Percentiles rank a stretch among this genome's conserved stretches.
Conservation (phyloP, 1,140 invertebrate genomes). For the Tetranychus urticae region DNA sequence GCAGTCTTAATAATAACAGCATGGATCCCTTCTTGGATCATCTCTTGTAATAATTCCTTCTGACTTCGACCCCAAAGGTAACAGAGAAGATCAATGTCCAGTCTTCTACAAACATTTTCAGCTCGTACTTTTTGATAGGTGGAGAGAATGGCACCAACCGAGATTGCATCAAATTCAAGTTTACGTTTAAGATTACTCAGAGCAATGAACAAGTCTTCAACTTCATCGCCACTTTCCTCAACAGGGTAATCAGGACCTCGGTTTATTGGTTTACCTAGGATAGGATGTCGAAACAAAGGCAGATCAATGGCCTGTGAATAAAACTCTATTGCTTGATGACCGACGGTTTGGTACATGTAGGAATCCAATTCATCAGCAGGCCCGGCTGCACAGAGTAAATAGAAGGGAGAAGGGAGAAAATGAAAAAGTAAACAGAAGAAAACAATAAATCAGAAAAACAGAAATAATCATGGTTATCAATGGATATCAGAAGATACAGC, state of each 20-base stretch:
- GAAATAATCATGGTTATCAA: too few species aligned
- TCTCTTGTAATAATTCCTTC: conserved; percentile 77
- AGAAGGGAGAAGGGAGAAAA: not conserved
- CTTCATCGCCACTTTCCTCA: conserved; percentile 73
- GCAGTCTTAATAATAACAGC: conserved; percentile 94
- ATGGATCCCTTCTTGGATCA: conserved; percentile 74
- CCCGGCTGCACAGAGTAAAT: not conserved
- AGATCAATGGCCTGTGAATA: conserved; percentile 81
- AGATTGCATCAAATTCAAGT: conserved; percentile 63
- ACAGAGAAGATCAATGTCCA: conserved; percentile 62
- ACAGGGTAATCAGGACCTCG: conserved; percentile 49
- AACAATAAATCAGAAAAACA: not conserved
- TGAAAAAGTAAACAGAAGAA: not conserved
- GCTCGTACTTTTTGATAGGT: conserved; percentile 91
- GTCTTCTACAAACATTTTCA: conserved; percentile 85
- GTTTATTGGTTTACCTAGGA: conserved; percentile 49
- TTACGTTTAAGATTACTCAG: conserved; percentile 51
- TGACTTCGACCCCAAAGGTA: conserved; percentile 89
- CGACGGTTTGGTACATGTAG: conserved; percentile 98
- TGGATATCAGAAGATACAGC: too few species aligned
- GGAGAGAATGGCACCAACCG: conserved; percentile 87
- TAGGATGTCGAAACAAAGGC: conserved; percentile 53
- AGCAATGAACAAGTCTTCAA: conserved; percentile 85
- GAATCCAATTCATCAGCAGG: conserved; percentile 56
- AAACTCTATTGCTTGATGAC: conserved; percentile 70